Base-by-base conservation (phyloP, 2,888 invertebrate species). In the Diadegma fenestrale region DNA sequence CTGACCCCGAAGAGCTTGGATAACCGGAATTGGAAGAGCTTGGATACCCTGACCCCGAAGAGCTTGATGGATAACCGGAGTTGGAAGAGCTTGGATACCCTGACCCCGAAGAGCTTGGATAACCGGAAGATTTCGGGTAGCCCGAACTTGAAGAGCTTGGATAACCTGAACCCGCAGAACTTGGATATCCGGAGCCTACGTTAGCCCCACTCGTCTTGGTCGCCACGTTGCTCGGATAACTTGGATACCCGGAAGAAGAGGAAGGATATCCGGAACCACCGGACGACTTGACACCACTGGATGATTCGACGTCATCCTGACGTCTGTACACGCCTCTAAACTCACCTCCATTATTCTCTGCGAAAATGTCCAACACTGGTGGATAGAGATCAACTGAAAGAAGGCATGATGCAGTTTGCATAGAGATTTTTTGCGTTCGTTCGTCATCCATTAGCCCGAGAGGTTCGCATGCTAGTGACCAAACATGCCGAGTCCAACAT, bases 321-420 rank as follows among this genome's bases (percentile, higher is more conserved):
- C 91, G 90, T 80, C 88, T 90, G 51, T 72, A 75, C 33, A 89
- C 51, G 61, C 88, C 88, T 79, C 82, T 90, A 69, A 82, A 79
- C 58, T 90, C 90, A 7, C 86, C 91, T 22, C 89, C 90, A 78
- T 89, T 87, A 86, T 89, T 85, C 22, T 93, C 93, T 93, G 93
- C 86, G 90, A 93, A 93, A 91, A 93, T 89, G 89, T 91, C 91
- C 88, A 87, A 87, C 61, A 79, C 87, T 85, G 84, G 75, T 80
- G 83, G 80, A 73, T 69, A 80, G 43, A 68, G 79, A 80, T 85
- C 83, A 80, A 83, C 85, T 86, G 85, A 86, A 86, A 86, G 79
- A 80, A 86, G 83, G 66, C 80, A 58, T 77, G 77, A 71, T 58
- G 69, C 51, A n/a, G 41, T 22, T 77, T 80, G 80, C 85, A 83